These are phyloP conservation scores for Coelinius sp. DNA, from an alignment of 2,888 invertebrate species.

Conservation along the genomic window DNA sequence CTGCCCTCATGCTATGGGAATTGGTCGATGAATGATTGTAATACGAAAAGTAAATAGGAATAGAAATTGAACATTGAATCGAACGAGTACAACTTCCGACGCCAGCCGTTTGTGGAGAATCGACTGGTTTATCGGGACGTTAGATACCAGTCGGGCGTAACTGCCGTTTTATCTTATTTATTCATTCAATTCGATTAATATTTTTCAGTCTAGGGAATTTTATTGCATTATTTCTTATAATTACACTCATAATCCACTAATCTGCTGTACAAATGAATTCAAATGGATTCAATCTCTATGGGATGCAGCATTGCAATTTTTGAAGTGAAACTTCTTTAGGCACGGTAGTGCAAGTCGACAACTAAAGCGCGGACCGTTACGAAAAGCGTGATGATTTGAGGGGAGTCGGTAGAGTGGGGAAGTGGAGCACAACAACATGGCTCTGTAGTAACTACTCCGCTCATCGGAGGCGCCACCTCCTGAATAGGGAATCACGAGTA, in stretches of 20 bases:
- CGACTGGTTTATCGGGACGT: conserved; percentile 41
- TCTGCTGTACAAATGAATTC: conserved; percentile 12
- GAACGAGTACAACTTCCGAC: not conserved
- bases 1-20: conserved; percentile 93
- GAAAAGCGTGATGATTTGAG: too few species aligned
- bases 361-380: too few species aligned
- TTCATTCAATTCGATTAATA: not conserved
- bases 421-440: too few species aligned
- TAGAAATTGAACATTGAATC: conserved; percentile 12
- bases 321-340: not conserved
- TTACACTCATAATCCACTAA: not conserved
- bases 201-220: not conserved
- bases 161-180: conserved; percentile 44
- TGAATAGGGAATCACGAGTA: too few species aligned
- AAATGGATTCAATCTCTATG: not conserved
- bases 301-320: not conserved
- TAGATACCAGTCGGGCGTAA: conserved; percentile 32
- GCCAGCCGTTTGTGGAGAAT: conserved; percentile 37
- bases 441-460: too few species aligned
- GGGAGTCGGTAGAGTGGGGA: too few species aligned
- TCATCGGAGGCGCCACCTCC: too few species aligned
- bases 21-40: conserved; percentile 81
- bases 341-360: too few species aligned
- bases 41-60: not conserved
- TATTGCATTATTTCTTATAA: not conserved